Evolutionary conservation across 2,888 invertebrate species (phyloP).

Genomic region (Drosophila prolongata): DNA sequence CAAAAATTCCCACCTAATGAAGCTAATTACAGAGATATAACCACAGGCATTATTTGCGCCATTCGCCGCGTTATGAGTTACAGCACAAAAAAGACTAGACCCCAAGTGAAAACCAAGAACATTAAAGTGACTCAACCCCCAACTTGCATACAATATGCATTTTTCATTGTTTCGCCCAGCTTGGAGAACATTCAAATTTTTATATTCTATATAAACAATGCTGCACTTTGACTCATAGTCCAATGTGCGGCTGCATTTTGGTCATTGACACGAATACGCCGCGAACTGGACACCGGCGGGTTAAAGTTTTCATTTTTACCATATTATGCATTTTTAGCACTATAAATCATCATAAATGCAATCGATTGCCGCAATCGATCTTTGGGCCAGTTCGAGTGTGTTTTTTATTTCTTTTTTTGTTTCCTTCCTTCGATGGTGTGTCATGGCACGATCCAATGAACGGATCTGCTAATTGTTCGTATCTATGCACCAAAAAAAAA

Average conservation of each 20-base stretch:
- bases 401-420: conserved; percentile 19
- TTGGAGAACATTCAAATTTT: conserved; percentile 54
- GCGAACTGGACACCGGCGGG: conserved; percentile 33
- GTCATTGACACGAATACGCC: conserved; percentile 75
- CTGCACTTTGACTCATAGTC: conserved; percentile 56
- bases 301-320: conserved; percentile 29
- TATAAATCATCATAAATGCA: conserved; percentile 70
- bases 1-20: conserved; percentile 25
- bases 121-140: conserved; percentile 34
- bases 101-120: conserved; percentile 14
- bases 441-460: conserved; percentile 64
- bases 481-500: neutral
- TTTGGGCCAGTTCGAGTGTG: conserved; percentile 42
- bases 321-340: conserved; percentile 53
- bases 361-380: conserved; percentile 75
- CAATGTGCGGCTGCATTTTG: conserved; percentile 60
- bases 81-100: neutral
- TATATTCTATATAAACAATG: conserved; percentile 40
- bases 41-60: conserved; percentile 1
- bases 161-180: conserved; percentile 43
- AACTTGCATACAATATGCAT: conserved; percentile 43
- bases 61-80: conserved; percentile 6
- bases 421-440: conserved; percentile 31
- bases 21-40: conserved; percentile 23
- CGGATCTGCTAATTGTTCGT: conserved; percentile 49